Percentiles rank a stretch among this genome's conserved stretches.
Conservation (phyloP, 2,888 invertebrate species). For the Resseliella maxima region DNA sequence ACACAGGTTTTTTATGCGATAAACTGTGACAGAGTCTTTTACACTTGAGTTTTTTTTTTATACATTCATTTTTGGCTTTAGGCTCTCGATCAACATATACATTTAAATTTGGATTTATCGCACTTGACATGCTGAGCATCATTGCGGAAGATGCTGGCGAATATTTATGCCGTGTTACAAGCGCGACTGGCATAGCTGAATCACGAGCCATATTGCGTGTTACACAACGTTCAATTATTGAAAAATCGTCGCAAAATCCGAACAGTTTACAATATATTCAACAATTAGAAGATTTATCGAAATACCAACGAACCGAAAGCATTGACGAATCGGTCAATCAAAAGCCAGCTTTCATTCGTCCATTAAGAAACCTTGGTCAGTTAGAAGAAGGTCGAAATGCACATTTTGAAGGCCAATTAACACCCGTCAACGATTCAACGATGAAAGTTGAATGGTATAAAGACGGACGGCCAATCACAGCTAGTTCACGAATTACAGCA, state of each 20-base stretch:
- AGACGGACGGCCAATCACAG: conserved; percentile 93
- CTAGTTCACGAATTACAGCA: conserved; percentile 96
- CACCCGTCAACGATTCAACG: conserved; percentile 91
- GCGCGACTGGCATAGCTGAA: conserved; percentile 87
- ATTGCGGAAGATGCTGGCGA: conserved; percentile 89
- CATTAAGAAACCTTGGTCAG: conserved; percentile 86
- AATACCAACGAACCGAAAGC: conserved; percentile 86
- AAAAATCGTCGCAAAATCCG: conserved; percentile 89
- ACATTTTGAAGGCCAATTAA: conserved; percentile 92
- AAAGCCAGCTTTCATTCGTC: conserved; percentile 88
- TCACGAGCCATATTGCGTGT: conserved; percentile 85
- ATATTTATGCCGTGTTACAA: conserved; percentile 88
- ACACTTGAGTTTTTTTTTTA: not conserved
- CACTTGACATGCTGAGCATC: conserved; percentile 89
- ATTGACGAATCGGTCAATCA: conserved; percentile 84
- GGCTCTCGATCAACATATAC: conserved; percentile 95
- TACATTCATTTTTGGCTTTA: conserved; percentile 64
- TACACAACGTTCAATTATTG: conserved; percentile 84
- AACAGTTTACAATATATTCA: conserved; percentile 91
- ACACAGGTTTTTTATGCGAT: too few relatives aligned
- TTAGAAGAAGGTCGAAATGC: conserved; percentile 91
- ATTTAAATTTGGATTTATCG: conserved; percentile 97
- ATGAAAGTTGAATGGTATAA: conserved; percentile 97
- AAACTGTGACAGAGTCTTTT: not conserved
- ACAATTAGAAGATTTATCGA: conserved; percentile 89